phyloP scores from a whole-genome alignment of 2,888 invertebrate genomes.

The Gymnosoma rotundatum region DNA sequence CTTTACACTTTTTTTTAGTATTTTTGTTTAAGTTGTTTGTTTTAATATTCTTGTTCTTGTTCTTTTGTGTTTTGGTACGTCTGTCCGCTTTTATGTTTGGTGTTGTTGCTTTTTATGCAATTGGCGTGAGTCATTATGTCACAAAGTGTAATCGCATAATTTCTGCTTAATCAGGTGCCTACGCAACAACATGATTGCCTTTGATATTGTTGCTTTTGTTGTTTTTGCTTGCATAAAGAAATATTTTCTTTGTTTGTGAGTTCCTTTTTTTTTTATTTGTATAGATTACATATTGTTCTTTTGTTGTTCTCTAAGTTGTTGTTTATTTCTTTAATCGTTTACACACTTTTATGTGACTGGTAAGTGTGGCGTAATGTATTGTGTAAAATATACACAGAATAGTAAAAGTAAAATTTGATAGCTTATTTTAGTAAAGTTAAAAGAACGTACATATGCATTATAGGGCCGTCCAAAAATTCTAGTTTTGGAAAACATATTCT shows the following conservation, averaged over 20 bases:
- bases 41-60: neutral
- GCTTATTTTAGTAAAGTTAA: neutral
- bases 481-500: no score
- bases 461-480: no score
- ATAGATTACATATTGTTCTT: neutral
- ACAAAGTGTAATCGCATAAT: slow-evolving; percentile 75
- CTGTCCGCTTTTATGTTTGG: neutral
- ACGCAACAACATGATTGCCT: slow-evolving; percentile 73
- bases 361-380: neutral
- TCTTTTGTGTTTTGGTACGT: neutral
- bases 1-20: slow-evolving; percentile 30
- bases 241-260: neutral
- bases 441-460: no score
- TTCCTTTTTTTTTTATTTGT: neutral
- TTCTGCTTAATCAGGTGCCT: slow-evolving; percentile 78
- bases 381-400: neutral
- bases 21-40: slow-evolving; percentile 21
- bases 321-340: slow-evolving; percentile 3
- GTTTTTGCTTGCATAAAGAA: neutral
- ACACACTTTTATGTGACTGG: neutral
- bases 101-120: slow-evolving; percentile 34
- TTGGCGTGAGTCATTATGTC: slow-evolving; percentile 62
- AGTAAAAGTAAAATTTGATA: neutral
- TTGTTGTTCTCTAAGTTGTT: slow-evolving; percentile 16
- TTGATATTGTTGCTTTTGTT: slow-evolving; percentile 38